Evolutionary conservation across 2,113 vertebrate species (phyloP), one percentile per base, ranked within the genome.

Genomic region (Puffinus mauretanicus): DNA sequence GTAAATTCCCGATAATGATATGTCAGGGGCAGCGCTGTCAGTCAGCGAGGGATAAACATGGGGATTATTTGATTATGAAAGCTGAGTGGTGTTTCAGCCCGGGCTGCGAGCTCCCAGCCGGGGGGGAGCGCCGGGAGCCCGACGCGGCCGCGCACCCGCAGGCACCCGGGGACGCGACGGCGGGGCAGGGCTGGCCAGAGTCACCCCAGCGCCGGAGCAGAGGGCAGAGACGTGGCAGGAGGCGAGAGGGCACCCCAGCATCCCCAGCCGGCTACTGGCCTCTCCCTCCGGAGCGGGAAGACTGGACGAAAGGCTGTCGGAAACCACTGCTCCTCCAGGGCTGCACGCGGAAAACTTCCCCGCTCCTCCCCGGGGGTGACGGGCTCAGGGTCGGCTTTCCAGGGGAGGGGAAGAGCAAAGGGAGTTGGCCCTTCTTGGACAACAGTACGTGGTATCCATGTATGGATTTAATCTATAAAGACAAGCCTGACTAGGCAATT

Each of bases 31-130:
- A 95, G 93, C 6, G 32, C 89, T 82, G 78, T 90, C 95, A 78
- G 82, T 94, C 71, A 58, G 81, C 7, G n/a, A 93, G 91, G 70
- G 57, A 92, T 81, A 96, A 97, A 96, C 91, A 93, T 7, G 76
- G 86, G 94, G 88, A 95, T 97, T 97, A 96, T 73, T 80, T 93
- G 96, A 94, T 96, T 94, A 90, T 34, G 92, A 89, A 82, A 96
- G 88, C 86, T 40, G 81, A 95, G 86, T 7, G 71, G 44, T 55
- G 61, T 16, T 88, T 55, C 86, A 83, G 92, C 47, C 54, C 0
- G 0, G 79, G 80, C 88, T 76, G 55, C 3, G 82, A 90, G 66
- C 88, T 83, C 60, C 65, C 70, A 60, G 69, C 64, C 11, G 0
- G 13, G 30, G n/a, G 71, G 60, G 9, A 62, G 76, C 0, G 0